Evolutionary conservation across 2,113 vertebrate genomes (phyloP).

Genomic region (Cervus canadensis): DNA sequence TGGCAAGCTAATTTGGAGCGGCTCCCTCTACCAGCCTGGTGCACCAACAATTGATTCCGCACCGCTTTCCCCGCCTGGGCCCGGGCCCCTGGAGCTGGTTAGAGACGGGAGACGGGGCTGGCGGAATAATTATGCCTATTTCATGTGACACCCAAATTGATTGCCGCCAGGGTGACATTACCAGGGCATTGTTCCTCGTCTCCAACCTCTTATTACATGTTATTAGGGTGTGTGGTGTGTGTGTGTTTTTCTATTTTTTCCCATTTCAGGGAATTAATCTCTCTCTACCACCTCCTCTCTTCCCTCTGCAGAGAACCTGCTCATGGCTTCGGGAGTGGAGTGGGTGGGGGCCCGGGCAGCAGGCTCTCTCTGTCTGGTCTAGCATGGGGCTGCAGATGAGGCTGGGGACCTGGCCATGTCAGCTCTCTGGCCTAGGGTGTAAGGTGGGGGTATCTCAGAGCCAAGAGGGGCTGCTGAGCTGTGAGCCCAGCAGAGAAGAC

Average conservation of each 20-base stretch:
- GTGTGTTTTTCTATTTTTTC: constrained; percentile 69
- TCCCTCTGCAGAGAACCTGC: constrained; percentile 37
- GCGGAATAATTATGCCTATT: constrained; percentile 72
- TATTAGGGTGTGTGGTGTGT: constrained; percentile 69
- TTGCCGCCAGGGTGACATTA: constrained; percentile 74
- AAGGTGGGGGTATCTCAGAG: neutral
- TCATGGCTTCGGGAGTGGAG: neutral
- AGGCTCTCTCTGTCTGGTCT: neutral
- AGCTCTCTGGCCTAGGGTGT: neutral
- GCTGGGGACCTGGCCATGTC: neutral
- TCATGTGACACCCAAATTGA: constrained; percentile 74
- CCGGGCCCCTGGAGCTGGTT: constrained; percentile 58
- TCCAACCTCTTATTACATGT: constrained; percentile 72
- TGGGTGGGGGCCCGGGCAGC: neutral
- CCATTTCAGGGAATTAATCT: constrained; percentile 64
- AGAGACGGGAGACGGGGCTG: constrained; percentile 31
- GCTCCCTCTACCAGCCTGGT: neutral
- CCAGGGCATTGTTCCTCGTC: constrained; percentile 68
- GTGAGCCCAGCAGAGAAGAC: neutral
- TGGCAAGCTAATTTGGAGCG: neutral
- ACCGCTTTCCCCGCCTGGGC: neutral
- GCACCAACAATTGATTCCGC: neutral
- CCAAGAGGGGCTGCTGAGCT: neutral
- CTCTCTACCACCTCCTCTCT: constrained; percentile 52
- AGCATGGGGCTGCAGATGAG: neutral